phyloP scores from a whole-genome alignment of 1,140 invertebrate genomes.

The Schlechtendalia chinensis region DNA sequence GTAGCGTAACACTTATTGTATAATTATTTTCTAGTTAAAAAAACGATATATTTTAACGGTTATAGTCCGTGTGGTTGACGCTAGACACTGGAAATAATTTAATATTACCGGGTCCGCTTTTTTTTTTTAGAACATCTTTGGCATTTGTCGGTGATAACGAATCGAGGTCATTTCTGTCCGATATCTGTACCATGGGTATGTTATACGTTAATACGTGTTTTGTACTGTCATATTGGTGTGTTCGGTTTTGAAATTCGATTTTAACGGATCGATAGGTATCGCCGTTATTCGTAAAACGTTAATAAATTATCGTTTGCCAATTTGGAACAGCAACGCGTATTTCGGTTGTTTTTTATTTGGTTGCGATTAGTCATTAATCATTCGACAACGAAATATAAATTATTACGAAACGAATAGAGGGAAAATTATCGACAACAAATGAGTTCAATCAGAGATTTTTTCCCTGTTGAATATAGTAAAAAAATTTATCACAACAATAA shows the following conservation, averaged over 20 bases:
- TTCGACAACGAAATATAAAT: not conserved
- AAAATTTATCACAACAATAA: not conserved
- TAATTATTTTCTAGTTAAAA: too few relatives aligned
- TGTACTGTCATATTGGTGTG: too few relatives aligned
- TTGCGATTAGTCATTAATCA: too few relatives aligned
- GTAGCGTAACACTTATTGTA: too few relatives aligned
- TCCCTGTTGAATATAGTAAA: constrained; percentile 34
- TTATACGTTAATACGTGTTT: too few relatives aligned
- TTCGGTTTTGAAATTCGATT: not conserved
- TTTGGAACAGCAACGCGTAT: too few relatives aligned
- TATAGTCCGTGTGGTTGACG: too few relatives aligned
- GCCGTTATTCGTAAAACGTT: not conserved
- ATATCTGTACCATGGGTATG: not conserved
- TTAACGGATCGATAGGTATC: constrained; percentile 12
- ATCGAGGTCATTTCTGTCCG: not conserved
- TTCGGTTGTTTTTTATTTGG: too few relatives aligned
- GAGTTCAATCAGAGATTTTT: constrained; percentile 45
- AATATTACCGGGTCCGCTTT: too few relatives aligned
- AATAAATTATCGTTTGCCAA: not conserved
- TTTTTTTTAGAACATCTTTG: not conserved
- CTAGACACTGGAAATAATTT: too few relatives aligned
- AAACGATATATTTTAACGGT: too few relatives aligned
- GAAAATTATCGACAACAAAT: not conserved
- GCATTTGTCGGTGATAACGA: not conserved
- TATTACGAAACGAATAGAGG: not conserved